These are phyloP conservation scores for Zeugodacus cucurbitae DNA, from an alignment of 1,140 invertebrate species.

Conservation along the genomic window DNA sequence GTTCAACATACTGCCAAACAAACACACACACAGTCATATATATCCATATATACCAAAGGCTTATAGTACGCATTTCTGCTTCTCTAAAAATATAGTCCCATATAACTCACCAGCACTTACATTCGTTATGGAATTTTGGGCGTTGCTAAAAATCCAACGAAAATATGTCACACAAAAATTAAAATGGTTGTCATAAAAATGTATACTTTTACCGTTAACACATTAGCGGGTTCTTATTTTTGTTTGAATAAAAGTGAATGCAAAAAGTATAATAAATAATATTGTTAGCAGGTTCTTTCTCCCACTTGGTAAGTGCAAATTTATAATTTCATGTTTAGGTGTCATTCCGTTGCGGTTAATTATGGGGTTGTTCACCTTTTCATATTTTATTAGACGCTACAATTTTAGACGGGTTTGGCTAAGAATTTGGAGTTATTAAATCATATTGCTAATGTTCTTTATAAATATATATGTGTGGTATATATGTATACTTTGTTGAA, in stretches of 20 bases:
- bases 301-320: background rate
- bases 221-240: background rate
- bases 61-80: background rate
- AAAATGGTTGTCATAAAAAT: background rate
- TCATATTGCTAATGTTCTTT: background rate
- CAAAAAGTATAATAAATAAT: background rate
- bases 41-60: background rate
- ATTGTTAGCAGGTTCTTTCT: background rate
- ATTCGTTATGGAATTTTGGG: background rate
- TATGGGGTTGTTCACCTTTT: background rate
- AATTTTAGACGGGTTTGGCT: background rate
- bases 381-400: background rate
- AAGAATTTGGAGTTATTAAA: background rate
- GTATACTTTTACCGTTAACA: background rate
- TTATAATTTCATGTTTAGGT: background rate
- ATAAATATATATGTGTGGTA: background rate
- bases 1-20: background rate
- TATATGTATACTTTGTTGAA: background rate
- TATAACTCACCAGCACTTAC: background rate
- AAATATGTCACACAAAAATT: conserved; percentile 17
- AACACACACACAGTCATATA: background rate
- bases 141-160: background rate
- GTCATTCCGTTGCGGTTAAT: background rate
- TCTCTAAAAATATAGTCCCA: background rate
- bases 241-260: background rate